These are phyloP conservation scores for Arrhopalites spinosus DNA, from an alignment of 2,888 invertebrate genomes.

Conservation along the genomic window DNA sequence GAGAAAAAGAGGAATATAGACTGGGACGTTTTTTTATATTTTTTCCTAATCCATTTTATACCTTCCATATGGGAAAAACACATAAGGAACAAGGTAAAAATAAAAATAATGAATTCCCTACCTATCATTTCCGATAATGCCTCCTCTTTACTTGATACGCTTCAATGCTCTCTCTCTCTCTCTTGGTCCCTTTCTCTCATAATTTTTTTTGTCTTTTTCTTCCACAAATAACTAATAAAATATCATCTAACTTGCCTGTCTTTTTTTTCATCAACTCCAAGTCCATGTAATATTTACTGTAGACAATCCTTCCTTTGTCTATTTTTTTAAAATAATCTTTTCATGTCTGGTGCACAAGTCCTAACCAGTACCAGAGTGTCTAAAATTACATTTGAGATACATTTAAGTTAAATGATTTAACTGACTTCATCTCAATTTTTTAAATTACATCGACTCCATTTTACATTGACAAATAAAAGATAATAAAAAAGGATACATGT, in stretches of 20 bases:
- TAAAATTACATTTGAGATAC: too few relatives aligned
- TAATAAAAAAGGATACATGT: too few relatives aligned
- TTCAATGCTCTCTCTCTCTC: constrained; percentile 31
- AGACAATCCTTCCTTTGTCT: too few relatives aligned
- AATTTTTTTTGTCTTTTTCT: not conserved
- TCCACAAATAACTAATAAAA: constrained; percentile 16
- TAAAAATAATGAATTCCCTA: constrained; percentile 33
- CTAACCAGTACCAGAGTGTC: too few relatives aligned
- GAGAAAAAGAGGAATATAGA: not conserved
- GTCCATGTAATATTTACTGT: not conserved
- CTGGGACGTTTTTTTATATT: not conserved
- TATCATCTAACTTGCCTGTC: not conserved
- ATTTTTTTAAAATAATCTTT: too few relatives aligned
- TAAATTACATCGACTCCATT: too few relatives aligned
- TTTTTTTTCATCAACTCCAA: not conserved
- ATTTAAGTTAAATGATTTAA: too few relatives aligned
- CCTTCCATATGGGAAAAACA: constrained; percentile 19
- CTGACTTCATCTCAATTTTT: too few relatives aligned
- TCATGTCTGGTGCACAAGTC: too few relatives aligned
- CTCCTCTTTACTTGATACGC: constrained; percentile 34
- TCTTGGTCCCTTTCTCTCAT: not conserved
- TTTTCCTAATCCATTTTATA: constrained; percentile 4
- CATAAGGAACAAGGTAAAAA: not conserved
- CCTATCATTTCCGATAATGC: constrained; percentile 41
- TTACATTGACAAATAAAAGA: too few relatives aligned